A percentile compares a stretch with the other conserved stretches of the same genome.
These are phyloP conservation scores for Cheilosia vernalis DNA, from an alignment of 2,888 invertebrate species.

Conservation along the genomic window DNA sequence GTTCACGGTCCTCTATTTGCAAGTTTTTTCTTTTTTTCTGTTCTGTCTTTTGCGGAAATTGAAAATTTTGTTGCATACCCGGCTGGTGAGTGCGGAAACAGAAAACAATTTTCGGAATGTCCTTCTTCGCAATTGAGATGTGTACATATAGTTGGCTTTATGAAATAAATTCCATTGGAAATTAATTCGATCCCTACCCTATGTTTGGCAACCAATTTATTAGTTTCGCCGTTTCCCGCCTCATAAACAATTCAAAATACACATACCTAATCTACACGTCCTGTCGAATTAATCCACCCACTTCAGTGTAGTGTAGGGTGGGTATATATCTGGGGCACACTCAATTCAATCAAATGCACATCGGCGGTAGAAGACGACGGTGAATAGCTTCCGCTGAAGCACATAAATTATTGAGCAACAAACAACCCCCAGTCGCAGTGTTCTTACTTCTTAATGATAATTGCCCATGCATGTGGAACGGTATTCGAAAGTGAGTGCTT, in stretches of 20 bases:
- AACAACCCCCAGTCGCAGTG: conserved; percentile 30
- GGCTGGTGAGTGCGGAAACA: not conserved
- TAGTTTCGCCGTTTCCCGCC: conserved; percentile 6
- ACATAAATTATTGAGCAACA: conserved; percentile 62
- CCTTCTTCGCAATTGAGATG: conserved; percentile 11
- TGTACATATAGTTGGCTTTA: not conserved
- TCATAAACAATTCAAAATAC: conserved; percentile 46
- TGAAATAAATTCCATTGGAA: not conserved
- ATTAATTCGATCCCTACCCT: too few species aligned
- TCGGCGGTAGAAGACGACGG: conserved; percentile 26
- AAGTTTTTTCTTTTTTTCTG: not conserved
- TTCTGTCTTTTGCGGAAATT: conserved; percentile 37
- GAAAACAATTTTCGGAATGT: conserved; percentile 16
- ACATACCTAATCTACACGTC: conserved; percentile 37
- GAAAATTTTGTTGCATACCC: conserved; percentile 36
- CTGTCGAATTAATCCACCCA: conserved; percentile 41
- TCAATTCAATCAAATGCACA: conserved; percentile 65
- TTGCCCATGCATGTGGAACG: conserved; percentile 67
- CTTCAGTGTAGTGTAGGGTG: not conserved
- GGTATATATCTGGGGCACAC: conserved; percentile 7
- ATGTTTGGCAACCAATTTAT: conserved; percentile 45
- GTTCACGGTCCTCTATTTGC: conserved; percentile 36
- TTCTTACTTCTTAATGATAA: conserved; percentile 61
- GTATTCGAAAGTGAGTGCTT: conserved; percentile 38
- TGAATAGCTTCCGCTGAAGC: conserved; percentile 42